These are phyloP conservation scores for Shargacucullia verbasci DNA, from an alignment of 2,888 invertebrate genomes.

Conservation along the genomic window DNA sequence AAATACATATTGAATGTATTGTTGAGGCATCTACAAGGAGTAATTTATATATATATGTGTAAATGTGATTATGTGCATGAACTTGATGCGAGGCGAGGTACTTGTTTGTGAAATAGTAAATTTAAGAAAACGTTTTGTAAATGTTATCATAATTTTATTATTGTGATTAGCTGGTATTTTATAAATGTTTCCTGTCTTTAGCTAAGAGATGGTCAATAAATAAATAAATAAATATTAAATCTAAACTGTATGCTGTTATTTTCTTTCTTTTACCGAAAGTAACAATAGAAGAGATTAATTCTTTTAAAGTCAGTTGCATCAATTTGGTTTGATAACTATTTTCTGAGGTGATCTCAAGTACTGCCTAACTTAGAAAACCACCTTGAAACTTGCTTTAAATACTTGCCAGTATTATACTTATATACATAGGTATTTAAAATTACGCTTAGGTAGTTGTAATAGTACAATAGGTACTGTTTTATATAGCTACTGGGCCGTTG, in stretches of 20 bases:
- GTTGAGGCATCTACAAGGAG: conserved; percentile 23
- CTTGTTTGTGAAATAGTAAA: conserved; percentile 66
- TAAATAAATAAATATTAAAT: conserved; percentile 84
- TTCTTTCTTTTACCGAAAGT: conserved; percentile 19
- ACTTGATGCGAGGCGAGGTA: conserved; percentile 65
- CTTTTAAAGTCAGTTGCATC: not conserved
- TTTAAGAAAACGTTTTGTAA: conserved; percentile 74
- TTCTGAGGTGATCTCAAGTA: conserved; percentile 5
- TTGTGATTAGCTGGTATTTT: conserved; percentile 86
- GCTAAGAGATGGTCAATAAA: conserved; percentile 84
- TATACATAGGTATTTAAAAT: no score
- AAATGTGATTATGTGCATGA: conserved; percentile 14
- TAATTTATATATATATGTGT: conserved; percentile 10
- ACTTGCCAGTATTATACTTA: not conserved
- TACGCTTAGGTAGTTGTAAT: no score
- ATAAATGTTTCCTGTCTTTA: conserved; percentile 86
- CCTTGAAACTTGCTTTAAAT: not conserved
- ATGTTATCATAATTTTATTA: conserved; percentile 85
- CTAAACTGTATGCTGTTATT: conserved; percentile 56
- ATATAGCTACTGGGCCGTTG: no score
- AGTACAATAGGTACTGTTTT: no score
- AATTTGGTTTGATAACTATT: not conserved
- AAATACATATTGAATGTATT: not conserved
- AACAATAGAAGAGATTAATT: conserved; percentile 3
- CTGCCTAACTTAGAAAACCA: not conserved